These are phyloP conservation scores for Eutrigla gurnardus DNA, from an alignment of 2,797 vertebrate species.

Conservation along the genomic window DNA sequence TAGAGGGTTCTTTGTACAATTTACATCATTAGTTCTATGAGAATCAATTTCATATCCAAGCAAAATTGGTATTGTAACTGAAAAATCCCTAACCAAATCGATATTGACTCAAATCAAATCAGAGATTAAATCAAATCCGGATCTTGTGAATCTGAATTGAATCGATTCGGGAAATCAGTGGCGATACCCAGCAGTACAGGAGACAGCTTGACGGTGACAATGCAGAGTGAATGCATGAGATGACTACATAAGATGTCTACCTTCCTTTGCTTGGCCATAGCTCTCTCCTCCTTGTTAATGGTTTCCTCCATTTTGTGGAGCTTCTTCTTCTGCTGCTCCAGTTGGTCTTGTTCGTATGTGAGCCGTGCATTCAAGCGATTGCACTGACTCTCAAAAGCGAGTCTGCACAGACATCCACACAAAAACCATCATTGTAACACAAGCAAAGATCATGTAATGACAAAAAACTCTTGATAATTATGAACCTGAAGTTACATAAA, in stretches of 20 bases:
- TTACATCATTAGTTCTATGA: no score
- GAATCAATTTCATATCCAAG: no score
- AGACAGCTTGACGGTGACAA: not conserved
- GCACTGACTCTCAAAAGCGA: conserved; percentile 93
- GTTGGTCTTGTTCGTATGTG: conserved; percentile 86
- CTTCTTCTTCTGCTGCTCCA: conserved; percentile 83
- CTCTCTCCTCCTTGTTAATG: conserved; percentile 79
- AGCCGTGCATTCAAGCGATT: conserved; percentile 86
- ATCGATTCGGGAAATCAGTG: no score
- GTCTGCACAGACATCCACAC: conserved; percentile 74
- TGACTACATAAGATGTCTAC: conserved; percentile 73
- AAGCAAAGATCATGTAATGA: not conserved
- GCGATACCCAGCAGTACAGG: not conserved
- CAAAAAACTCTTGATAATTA: not conserved
- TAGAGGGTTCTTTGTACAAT: no score
- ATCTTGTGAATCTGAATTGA: no score
- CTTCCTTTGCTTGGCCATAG: conserved; percentile 79
- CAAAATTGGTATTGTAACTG: no score
- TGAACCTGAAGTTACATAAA: not conserved
- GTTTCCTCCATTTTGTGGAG: conserved; percentile 77
- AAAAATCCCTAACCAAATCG: no score
- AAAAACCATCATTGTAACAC: not conserved
- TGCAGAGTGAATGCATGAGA: not conserved
- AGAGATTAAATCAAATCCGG: no score
- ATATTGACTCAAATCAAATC: no score